Conservation (phyloP, 2,797 vertebrate species). For the Atherinosoma microstoma region DNA sequence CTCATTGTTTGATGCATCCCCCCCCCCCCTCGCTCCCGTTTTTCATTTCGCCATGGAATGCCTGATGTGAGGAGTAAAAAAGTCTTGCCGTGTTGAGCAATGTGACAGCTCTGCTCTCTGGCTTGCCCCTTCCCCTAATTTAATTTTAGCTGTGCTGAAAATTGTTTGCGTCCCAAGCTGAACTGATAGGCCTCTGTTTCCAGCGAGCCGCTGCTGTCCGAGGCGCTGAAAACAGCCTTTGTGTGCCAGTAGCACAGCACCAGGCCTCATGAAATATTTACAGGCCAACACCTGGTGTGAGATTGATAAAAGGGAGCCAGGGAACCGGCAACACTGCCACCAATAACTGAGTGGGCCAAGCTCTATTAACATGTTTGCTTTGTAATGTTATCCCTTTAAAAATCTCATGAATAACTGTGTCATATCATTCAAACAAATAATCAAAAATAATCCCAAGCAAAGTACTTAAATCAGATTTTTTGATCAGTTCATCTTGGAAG, state of each 20-base stretch:
- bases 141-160: slow-evolving; percentile 82
- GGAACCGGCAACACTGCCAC: slow-evolving; percentile 42
- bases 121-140: slow-evolving; percentile 74
- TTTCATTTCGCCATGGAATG: slow-evolving; percentile 69
- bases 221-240: slow-evolving; percentile 72
- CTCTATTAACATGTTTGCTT: slow-evolving; percentile 13
- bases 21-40: slow-evolving; percentile 38
- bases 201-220: slow-evolving; percentile 59
- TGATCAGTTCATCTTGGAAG: no score
- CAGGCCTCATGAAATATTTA: slow-evolving; percentile 82
- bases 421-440: neutral
- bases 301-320: slow-evolving; percentile 41
- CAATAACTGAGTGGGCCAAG: slow-evolving; percentile 27
- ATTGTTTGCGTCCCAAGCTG: slow-evolving; percentile 65
- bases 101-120: slow-evolving; percentile 57
- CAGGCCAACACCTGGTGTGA: slow-evolving; percentile 79
- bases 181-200: slow-evolving; percentile 81
- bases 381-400: neutral
- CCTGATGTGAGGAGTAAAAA: slow-evolving; percentile 73
- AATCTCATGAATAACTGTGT: neutral
- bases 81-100: slow-evolving; percentile 60
- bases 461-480: neutral
- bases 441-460: neutral
- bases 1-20: slow-evolving; percentile 70
- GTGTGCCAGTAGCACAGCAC: slow-evolving; percentile 63